phyloP scores from a whole-genome alignment of 1,140 invertebrate species.

The Drosophila bocki region DNA sequence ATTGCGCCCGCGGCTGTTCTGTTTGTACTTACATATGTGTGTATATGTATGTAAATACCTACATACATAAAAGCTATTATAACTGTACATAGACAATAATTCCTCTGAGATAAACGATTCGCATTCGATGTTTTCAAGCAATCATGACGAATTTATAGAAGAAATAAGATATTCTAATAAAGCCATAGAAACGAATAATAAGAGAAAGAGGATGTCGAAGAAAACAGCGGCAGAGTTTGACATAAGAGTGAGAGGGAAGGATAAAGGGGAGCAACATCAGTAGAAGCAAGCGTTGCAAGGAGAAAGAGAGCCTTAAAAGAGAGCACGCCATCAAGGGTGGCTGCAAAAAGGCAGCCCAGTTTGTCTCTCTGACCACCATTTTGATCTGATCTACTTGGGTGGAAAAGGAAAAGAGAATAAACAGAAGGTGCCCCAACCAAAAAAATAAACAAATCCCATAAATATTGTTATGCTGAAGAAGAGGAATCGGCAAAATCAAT shows the following conservation, averaged over 20 bases:
- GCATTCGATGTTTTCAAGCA: constrained; percentile 11
- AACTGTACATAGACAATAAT: constrained; percentile 45
- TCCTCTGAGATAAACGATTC: constrained; percentile 38
- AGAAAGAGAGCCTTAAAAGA: not conserved
- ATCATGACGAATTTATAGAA: not conserved
- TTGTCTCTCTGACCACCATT: not conserved
- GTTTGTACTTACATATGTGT: not conserved
- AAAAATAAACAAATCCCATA: constrained; percentile 1
- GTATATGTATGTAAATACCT: not conserved
- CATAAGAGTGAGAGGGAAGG: not conserved
- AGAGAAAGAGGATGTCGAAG: not conserved
- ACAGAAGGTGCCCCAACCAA: not conserved
- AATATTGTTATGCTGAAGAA: constrained; percentile 1
- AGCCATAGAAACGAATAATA: constrained; percentile 1
- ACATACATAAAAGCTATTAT: constrained; percentile 21
- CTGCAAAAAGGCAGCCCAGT: not conserved
- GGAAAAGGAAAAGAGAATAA: not conserved
- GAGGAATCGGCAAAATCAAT: constrained; percentile 16
- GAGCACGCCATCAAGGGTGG: constrained; percentile 3
- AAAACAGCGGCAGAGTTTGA: constrained; percentile 16
- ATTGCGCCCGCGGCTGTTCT: constrained; percentile 1
- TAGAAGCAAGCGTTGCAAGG: not conserved
- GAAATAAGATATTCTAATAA: constrained; percentile 8
- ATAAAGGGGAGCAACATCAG: no score
- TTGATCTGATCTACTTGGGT: constrained; percentile 5